Evolutionary conservation across 2,888 invertebrate genomes (phyloP).

Genomic region (Ophion slaviceki): DNA sequence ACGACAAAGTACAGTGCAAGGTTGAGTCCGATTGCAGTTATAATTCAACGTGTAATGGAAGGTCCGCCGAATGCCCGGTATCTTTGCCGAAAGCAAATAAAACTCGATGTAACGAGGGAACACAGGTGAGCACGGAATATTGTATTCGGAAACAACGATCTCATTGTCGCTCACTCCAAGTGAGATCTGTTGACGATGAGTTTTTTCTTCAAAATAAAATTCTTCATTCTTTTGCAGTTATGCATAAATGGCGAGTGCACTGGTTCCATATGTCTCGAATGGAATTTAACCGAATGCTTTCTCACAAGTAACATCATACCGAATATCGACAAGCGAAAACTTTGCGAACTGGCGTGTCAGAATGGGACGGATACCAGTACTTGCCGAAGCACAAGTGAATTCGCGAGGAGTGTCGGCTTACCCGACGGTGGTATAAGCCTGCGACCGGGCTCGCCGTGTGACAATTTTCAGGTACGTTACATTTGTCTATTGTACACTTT

Average conservation of each 20-base stretch:
- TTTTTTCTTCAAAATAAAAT: not conserved
- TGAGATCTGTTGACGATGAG: not conserved
- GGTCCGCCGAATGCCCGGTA: conserved; percentile 93
- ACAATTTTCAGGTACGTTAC: conserved; percentile 94
- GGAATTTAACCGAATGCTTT: conserved; percentile 98
- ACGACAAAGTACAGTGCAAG: conserved; percentile 89
- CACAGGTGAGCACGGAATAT: conserved; percentile 85
- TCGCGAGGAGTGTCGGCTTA: conserved; percentile 89
- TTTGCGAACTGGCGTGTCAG: conserved; percentile 99
- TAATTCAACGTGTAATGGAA: conserved; percentile 94
- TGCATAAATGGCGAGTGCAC: conserved; percentile 96
- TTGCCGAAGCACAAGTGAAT: conserved; percentile 95
- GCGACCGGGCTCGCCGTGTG: conserved; percentile 98
- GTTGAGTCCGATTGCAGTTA: conserved; percentile 95
- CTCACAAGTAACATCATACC: conserved; percentile 91
- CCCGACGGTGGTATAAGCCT: conserved; percentile 93
- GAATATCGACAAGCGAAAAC: conserved; percentile 91
- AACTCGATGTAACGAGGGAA: conserved; percentile 97
- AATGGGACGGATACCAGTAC: conserved; percentile 89
- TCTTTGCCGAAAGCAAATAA: conserved; percentile 93
- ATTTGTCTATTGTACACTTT: too few species aligned
- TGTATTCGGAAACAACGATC: not conserved
- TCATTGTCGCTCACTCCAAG: not conserved
- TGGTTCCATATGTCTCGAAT: conserved; percentile 97
- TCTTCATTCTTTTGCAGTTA: conserved; percentile 84